Conservation (phyloP, 2,113 vertebrate genomes). For the Gopherus flavomarginatus region DNA sequence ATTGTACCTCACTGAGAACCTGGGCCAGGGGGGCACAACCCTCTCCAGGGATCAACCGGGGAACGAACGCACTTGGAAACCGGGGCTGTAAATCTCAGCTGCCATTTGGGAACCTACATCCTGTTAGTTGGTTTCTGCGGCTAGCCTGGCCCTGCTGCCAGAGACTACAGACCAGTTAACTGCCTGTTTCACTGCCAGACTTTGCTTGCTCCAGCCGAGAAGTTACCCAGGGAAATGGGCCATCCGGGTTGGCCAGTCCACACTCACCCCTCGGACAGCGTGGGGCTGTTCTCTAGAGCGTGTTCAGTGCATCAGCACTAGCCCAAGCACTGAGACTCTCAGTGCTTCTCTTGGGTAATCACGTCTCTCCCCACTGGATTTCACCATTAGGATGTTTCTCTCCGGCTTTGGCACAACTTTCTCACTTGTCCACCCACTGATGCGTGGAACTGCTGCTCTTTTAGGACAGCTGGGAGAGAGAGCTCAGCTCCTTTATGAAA, state of each 20-base stretch:
- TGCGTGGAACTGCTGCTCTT: background rate
- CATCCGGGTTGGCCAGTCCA: background rate
- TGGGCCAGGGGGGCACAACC: too few species aligned
- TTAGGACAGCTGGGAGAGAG: too few species aligned
- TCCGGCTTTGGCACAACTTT: background rate
- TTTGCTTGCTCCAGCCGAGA: background rate
- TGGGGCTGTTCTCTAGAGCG: background rate
- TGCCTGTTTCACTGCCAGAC: background rate
- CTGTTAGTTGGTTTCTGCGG: background rate
- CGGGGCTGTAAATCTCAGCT: constrained; percentile 47
- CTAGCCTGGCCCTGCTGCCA: background rate
- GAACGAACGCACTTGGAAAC: constrained; percentile 50
- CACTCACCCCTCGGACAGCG: background rate
- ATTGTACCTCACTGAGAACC: background rate
- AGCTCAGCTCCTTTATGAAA: too few species aligned
- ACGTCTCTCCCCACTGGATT: background rate
- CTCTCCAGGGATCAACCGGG: background rate
- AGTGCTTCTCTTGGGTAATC: background rate
- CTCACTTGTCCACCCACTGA: background rate
- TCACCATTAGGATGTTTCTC: background rate
- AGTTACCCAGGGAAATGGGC: background rate
- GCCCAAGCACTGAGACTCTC: background rate
- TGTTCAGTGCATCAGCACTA: background rate
- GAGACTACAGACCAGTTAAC: constrained; percentile 10
- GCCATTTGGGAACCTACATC: background rate